Base-by-base conservation (phyloP, 2,113 vertebrate genomes). In the Solea solea region DNA sequence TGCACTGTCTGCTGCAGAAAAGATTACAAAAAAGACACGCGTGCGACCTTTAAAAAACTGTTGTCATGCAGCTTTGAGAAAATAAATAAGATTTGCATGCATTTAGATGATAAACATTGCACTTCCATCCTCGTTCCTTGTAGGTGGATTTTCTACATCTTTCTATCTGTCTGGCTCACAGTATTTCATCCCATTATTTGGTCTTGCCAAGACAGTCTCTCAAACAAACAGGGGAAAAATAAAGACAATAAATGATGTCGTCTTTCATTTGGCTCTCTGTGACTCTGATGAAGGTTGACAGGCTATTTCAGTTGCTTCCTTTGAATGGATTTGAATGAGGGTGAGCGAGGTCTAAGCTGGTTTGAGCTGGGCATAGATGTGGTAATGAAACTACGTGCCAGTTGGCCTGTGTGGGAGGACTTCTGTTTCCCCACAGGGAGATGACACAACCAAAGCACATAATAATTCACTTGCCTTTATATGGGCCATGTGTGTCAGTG, bases 391-490 rank as follows among this genome's bases (percentile, higher is more conserved):
- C 34, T 60, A 42, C 49, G 71, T 74, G 83, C 83, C 84, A 86
- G 77, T 88, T 83, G 78, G 74, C 81, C 75, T 67, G 50, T 59
- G 74, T 81, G 28, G 80, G 76, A 76, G 71, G 70, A 77, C 80
- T 84, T 84, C 45, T 86, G 82, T 83, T 85, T 77, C 74, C 83
- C 75, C 57, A 73, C 69, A 55, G 83, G 84, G 82, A 67, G 63
- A 74, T 52, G 79, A 83, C 74, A 64, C 70, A 79, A 76, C 55
- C 75, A 71, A 60, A 81, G 68, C 78, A 71, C 61, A 49, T 54
- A 51, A 60, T 67, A 74, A 73, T 71, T 84, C 76, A 64, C 72
- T 63, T 8, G 39, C 52, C 49, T 68, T 6, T 59, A 77, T 62
- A 60, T 76, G 61, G 63, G 56, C 54, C 8, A 12, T 16, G 72